A percentile compares a stretch with the other conserved stretches of the same genome.
These are phyloP conservation scores for Phataginus tetradactyla DNA, from an alignment of 2,797 vertebrate genomes.

Conservation along the genomic window DNA sequence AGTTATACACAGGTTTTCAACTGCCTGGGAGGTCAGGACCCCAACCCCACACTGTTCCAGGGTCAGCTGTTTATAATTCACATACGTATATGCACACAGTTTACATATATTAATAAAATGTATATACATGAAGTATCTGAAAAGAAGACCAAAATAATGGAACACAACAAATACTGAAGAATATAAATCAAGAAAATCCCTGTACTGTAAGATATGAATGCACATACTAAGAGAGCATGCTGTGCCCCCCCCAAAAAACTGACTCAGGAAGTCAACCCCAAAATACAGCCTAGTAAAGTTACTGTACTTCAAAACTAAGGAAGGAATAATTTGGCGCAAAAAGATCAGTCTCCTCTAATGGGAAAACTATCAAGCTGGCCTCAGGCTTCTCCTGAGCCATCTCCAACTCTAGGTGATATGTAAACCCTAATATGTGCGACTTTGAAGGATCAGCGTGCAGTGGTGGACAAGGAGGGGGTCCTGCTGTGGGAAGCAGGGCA, in stretches of 20 bases:
- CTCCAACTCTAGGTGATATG: not conserved
- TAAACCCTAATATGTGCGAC: rapidly evolving
- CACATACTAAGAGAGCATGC: not conserved
- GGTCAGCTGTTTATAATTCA: not conserved
- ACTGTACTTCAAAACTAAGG: not conserved
- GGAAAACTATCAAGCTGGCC: not conserved
- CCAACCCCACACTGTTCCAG: too few species aligned
- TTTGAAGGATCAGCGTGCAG: not conserved
- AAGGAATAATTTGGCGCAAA: not conserved
- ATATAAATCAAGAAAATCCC: constrained; percentile 13
- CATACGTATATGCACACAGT: not conserved
- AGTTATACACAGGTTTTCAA: too few species aligned
- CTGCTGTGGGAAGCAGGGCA: too few species aligned
- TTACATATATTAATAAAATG: not conserved
- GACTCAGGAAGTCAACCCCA: not conserved
- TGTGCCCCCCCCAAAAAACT: not conserved
- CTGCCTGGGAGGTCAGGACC: too few species aligned
- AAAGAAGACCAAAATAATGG: constrained; percentile 15
- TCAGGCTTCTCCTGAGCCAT: not conserved
- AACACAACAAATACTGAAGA: not conserved
- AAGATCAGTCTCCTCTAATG: not conserved
- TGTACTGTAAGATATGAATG: not conserved
- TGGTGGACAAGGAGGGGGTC: not conserved
- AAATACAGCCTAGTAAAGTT: not conserved
- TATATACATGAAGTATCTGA: not conserved